Evolutionary conservation across 2,888 invertebrate species (phyloP).

Genomic region (Ethmia dodecea): DNA sequence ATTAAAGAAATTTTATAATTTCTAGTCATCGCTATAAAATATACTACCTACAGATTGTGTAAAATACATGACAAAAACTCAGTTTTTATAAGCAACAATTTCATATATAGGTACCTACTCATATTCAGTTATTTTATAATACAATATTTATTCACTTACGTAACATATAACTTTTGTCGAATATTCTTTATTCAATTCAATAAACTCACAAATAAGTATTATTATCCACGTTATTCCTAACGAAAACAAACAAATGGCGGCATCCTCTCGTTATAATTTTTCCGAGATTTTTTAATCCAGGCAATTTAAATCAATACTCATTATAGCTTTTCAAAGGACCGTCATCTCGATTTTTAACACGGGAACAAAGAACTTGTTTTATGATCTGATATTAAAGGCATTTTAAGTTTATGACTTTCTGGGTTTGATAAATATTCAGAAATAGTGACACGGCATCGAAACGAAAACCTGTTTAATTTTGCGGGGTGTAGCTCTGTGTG

Average conservation of each 20-base stretch:
- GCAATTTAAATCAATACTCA: slow-evolving; percentile 76
- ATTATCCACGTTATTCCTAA: slow-evolving; percentile 40
- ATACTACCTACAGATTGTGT: too few relatives aligned
- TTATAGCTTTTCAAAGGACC: slow-evolving; percentile 72
- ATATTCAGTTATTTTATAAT: too few relatives aligned
- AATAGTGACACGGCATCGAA: slow-evolving; percentile 45
- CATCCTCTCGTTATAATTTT: slow-evolving; percentile 70
- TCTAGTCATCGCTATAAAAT: too few relatives aligned
- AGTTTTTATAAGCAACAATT: too few relatives aligned
- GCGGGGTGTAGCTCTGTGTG: slow-evolving; percentile 2
- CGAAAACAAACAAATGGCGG: slow-evolving; percentile 47
- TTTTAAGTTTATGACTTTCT: slow-evolving; percentile 64
- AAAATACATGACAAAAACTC: too few relatives aligned
- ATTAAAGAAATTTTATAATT: too few relatives aligned
- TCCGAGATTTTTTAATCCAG: slow-evolving; percentile 71
- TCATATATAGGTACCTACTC: too few relatives aligned
- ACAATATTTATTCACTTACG: too few relatives aligned
- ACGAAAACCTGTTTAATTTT: slow-evolving; percentile 12
- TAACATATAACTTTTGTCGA: too few relatives aligned
- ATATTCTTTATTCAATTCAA: too few relatives aligned
- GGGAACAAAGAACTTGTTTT: slow-evolving; percentile 70
- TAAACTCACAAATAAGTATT: too few relatives aligned
- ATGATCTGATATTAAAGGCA: slow-evolving; percentile 69
- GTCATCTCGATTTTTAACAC: slow-evolving; percentile 64
- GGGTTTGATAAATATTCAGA: slow-evolving; percentile 60